Evolutionary conservation across 1,140 invertebrate genomes (phyloP), one percentile per base, ranked within the genome.

Genomic region (Acarapis woodi): DNA sequence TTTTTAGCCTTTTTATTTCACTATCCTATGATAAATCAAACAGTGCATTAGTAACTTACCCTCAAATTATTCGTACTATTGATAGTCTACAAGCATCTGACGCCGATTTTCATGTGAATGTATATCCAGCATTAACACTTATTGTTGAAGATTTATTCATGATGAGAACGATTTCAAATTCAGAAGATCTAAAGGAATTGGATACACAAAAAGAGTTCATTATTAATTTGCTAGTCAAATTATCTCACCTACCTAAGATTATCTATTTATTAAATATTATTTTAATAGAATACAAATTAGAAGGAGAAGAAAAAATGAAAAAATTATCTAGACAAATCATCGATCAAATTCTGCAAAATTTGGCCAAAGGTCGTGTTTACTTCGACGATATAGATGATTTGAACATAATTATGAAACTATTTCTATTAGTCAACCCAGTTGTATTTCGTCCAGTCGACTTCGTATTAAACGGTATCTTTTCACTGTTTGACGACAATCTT

Each of bases 31-130:
- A 76, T 30, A 72, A 73, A 44, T 73, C 75, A 49, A 73, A 80
- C 49, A 80, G 80, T 51, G 61, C 65, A 22, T 68, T 80, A 25
- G 79, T 85, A 35, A 67, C 66, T 37, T 65, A 83, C 45, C 73
- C 77, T 6, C 75, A 79, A 53, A 73, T 87, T 37, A 74, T 88
- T 18, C 75, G 82, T 48, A 53, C 82, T 0, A 83, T 77, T 54
- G 78, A 85, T 52, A 73, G 75, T 5, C 56, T 87, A 21, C 73
- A 82, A 66, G 78, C 80, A 0, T 76, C 73, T 51, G 77, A 73
- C 1, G 68, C 74, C 35, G 59, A 69, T 25, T 68, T 73, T 2
- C 56, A 53, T n/a, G 55, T 56, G n/a, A 55, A 62, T 47, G 60
- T 61, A 42, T 71, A 82, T 39, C 72, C 76, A 10, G 74, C 77